These are phyloP conservation scores for Leistus spinibarbis DNA, from an alignment of 2,888 invertebrate genomes.

Conservation along the genomic window DNA sequence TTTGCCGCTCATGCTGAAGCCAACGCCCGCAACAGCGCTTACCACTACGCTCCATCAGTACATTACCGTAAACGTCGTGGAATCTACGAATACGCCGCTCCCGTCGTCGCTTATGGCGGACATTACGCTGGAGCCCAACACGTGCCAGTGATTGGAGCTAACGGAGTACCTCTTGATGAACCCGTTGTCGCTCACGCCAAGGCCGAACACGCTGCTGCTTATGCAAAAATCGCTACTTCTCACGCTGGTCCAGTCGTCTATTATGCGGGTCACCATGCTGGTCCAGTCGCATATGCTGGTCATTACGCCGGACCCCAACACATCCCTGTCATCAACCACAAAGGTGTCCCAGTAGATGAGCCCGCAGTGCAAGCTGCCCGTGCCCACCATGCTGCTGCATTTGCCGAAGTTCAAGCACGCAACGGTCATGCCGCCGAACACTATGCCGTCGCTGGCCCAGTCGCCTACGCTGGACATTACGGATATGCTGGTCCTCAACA, in stretches of 20 bases:
- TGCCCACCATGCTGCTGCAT: constrained; percentile 30
- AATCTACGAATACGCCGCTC: constrained; percentile 48
- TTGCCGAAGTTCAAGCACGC: constrained; percentile 50
- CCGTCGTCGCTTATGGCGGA: constrained; percentile 45
- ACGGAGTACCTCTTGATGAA: constrained; percentile 65
- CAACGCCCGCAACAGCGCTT: constrained; percentile 1
- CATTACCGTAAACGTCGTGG: constrained; percentile 27
- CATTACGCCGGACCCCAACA: constrained; percentile 35
- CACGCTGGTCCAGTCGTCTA: constrained; percentile 49
- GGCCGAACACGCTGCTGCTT: constrained; percentile 65
- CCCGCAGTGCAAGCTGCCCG: constrained; percentile 37
- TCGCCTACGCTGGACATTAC: no score
- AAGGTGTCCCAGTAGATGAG: constrained; percentile 23
- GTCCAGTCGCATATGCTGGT: constrained; percentile 46
- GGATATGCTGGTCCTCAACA: no score
- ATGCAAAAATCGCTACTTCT: constrained; percentile 56
- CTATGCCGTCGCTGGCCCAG: constrained; percentile 42
- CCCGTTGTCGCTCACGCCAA: constrained; percentile 67
- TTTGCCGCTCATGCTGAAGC: constrained; percentile 66
- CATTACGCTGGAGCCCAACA: constrained; percentile 50
- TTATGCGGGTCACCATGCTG: constrained; percentile 36
- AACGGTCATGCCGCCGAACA: constrained; percentile 51
- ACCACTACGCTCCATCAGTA: constrained; percentile 1
- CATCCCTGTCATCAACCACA: not conserved
- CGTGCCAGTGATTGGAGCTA: constrained; percentile 56